Evolutionary conservation across 2,888 invertebrate genomes (phyloP).

Genomic region (Celastrina argiolus): DNA sequence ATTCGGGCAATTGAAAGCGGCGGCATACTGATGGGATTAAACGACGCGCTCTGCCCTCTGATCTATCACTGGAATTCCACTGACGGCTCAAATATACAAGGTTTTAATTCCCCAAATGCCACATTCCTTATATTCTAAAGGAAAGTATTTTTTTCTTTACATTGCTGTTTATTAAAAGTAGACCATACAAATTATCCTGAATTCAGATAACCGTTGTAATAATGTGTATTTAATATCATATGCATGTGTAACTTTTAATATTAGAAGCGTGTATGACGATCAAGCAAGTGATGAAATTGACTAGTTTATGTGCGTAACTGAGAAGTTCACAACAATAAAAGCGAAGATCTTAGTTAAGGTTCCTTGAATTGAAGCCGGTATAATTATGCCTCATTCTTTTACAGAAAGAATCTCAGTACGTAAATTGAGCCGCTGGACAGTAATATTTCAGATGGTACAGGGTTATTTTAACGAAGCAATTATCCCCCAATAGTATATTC

Average conservation of each 20-base stretch:
- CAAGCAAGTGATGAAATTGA: no score
- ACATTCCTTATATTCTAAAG: neutral
- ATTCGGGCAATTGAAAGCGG: slow-evolving; percentile 60
- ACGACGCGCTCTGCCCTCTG: slow-evolving; percentile 15
- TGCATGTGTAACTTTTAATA: no score
- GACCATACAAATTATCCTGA: no score
- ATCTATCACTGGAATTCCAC: slow-evolving; percentile 20
- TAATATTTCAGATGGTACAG: slow-evolving; percentile 14
- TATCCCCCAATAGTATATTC: slow-evolving; percentile 35
- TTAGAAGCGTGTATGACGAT: no score
- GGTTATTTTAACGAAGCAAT: slow-evolving; percentile 28
- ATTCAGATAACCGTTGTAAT: no score
- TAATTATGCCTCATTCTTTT: neutral
- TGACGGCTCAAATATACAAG: slow-evolving; percentile 20
- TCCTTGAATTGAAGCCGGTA: neutral
- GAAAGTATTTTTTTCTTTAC: no score
- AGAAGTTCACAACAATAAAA: no score
- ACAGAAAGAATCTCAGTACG: neutral
- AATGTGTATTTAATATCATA: no score
- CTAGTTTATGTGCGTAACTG: no score
- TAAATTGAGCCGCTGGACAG: neutral
- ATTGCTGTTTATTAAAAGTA: no score
- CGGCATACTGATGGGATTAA: slow-evolving; percentile 43
- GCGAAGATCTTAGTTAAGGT: no score
- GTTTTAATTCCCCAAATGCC: neutral